phyloP scores from a whole-genome alignment of 2,888 invertebrate species.

The Falcaria lacertinaria region DNA sequence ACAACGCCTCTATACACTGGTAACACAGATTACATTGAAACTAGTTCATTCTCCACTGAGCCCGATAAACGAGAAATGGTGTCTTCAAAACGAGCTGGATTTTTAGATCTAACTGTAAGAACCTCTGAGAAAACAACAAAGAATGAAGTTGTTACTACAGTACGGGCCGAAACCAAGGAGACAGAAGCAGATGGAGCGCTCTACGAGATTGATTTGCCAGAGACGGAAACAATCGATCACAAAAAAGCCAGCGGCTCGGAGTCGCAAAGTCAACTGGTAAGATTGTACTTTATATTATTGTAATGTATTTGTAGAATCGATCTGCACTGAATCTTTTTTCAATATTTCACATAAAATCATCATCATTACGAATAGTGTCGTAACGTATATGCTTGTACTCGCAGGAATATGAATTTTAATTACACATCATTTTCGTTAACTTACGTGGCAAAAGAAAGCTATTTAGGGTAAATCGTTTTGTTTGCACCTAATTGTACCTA shows the following conservation, averaged over 20 bases:
- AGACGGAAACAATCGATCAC: constrained; percentile 21
- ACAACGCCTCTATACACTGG: background rate
- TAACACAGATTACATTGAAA: constrained; percentile 2
- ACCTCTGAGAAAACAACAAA: constrained; percentile 8
- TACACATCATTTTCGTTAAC: too few species aligned
- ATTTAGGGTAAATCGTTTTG: too few species aligned
- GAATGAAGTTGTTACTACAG: constrained; percentile 12
- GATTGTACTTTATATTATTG: constrained; percentile 13
- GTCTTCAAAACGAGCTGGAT: constrained; percentile 56
- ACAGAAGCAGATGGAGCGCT: constrained; percentile 23
- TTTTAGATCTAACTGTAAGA: constrained; percentile 45
- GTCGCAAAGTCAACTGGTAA: constrained; percentile 59
- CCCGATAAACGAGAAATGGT: constrained; percentile 29
- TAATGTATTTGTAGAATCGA: too few species aligned
- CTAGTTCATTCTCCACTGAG: constrained; percentile 2
- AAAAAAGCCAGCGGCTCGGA: constrained; percentile 25
- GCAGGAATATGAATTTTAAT: too few species aligned
- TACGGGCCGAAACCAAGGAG: constrained; percentile 9
- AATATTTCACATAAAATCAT: too few species aligned
- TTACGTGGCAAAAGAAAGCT: too few species aligned
- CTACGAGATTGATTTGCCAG: constrained; percentile 26
- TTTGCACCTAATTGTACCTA: too few species aligned
- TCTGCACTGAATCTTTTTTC: too few species aligned
- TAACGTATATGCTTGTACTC: too few species aligned
- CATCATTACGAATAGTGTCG: too few species aligned